Base-by-base conservation (phyloP, 2,888 invertebrate genomes). In the Morpho deidamia region DNA sequence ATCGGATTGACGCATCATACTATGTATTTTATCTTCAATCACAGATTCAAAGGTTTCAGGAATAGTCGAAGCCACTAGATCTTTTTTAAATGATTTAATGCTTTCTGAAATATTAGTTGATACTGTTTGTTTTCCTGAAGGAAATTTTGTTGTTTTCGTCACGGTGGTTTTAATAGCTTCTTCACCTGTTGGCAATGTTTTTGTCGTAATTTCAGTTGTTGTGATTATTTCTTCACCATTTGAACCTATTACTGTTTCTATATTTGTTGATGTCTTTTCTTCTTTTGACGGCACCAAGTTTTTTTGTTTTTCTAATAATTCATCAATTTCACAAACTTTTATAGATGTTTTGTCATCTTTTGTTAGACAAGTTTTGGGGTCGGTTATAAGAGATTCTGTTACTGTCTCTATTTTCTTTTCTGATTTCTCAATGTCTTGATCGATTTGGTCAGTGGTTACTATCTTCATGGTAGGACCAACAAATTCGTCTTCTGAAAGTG, bases 91-190 rank as follows among this genome's bases (percentile, higher is more conserved):
- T 37, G 43, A 51, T 32, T 33, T 43, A 37, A 52, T 51, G 42
- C 42, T 42, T 49, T 65, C 64, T 50, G 60, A 62, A 10, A 64
- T 56, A 59, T 54, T 64, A 12, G 54, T 62, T 53, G 61, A 57
- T 14, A 60, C 41, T 11, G 60, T 54, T 51, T 60, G 56, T 40
- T 55, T 52, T 10, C 60, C 63, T 7, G 60, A 53, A 9, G 62
- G 58, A 49, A 57, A 59, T 55, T 62, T 64, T 2, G 50, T 66
- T 7, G 47, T 51, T 46, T 62, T 60, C 9, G 58, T 61, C 7
- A 62, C 43, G 35, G 60, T 62, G 4, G 58, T 60, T 58, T 55
- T 62, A 23, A 58, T 48, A 11, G 53, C 55, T 41, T 57, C 58
- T 44, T 66, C 64, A 41, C 65, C 63, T 35, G 64, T 60, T 33